These are phyloP conservation scores for Megaustenia siamemsis DNA, from an alignment of 2,888 invertebrate species.

Conservation along the genomic window DNA sequence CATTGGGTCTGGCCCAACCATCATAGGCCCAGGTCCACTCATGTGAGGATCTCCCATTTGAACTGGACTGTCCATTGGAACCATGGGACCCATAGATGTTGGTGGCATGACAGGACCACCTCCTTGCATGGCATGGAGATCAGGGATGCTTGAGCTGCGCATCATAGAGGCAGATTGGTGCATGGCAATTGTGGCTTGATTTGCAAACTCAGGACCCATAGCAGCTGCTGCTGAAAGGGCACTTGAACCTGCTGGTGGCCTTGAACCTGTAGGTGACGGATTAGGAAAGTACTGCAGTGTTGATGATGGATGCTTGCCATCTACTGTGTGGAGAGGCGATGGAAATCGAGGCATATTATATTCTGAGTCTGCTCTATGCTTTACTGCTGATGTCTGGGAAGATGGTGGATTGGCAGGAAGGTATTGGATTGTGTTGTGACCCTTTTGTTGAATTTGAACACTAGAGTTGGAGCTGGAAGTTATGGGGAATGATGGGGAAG, in stretches of 20 bases:
- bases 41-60: conserved; percentile 17
- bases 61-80: conserved; percentile 45
- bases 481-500: conserved; percentile 67
- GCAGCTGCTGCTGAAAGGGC: conserved; percentile 56
- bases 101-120: conserved; percentile 59
- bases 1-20: conserved; percentile 59
- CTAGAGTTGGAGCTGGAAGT: conserved; percentile 84
- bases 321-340: conserved; percentile 88
- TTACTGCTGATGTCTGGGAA: conserved; percentile 65
- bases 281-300: conserved; percentile 87
- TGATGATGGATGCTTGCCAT: conserved; percentile 86
- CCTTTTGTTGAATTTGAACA: conserved; percentile 94
- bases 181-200: conserved; percentile 61
- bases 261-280: conserved; percentile 52
- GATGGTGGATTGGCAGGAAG: conserved; percentile 95
- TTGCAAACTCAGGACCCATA: conserved; percentile 60
- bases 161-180: conserved; percentile 66
- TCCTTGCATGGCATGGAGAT: conserved; percentile 66
- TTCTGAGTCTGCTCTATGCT: conserved; percentile 54
- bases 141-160: conserved; percentile 55
- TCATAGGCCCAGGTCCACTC: conserved; percentile 39
- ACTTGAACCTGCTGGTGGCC: conserved; percentile 53
- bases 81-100: conserved; percentile 42
- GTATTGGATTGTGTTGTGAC: conserved; percentile 98
- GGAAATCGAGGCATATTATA: conserved; percentile 90